Evolutionary conservation across 2,797 vertebrate species (phyloP).

Genomic region (Myotis myotis): DNA sequence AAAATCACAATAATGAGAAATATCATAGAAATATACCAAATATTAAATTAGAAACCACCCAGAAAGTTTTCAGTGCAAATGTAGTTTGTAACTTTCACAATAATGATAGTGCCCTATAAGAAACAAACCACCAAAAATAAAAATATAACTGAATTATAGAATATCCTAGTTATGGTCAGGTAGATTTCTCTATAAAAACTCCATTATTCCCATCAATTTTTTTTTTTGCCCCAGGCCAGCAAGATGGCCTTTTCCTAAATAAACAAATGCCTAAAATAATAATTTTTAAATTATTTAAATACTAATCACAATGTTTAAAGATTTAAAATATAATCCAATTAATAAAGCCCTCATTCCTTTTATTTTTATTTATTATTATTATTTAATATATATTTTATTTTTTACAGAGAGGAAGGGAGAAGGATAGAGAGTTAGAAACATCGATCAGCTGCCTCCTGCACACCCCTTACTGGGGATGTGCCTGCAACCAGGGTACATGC

Average conservation of each 20-base stretch:
- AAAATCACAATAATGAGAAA: neutral
- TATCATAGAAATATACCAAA: neutral
- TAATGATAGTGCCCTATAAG: neutral
- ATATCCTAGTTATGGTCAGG: neutral
- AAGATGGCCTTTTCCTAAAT: neutral
- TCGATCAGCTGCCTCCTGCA: too few species aligned
- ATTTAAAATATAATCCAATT: slow-evolving; percentile 11
- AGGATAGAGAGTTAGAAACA: too few species aligned
- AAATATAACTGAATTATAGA: slow-evolving; percentile 23
- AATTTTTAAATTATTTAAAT: neutral
- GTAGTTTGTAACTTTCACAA: neutral
- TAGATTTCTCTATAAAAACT: slow-evolving; percentile 9
- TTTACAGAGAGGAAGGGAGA: too few species aligned
- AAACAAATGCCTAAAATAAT: neutral
- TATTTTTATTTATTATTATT: too few species aligned
- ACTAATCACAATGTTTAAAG: neutral
- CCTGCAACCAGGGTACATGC: too few species aligned
- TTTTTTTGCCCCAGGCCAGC: neutral
- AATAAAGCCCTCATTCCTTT: neutral
- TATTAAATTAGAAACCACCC: neutral
- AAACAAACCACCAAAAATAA: neutral
- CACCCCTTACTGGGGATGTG: too few species aligned
- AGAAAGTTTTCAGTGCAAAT: neutral
- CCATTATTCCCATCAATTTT: neutral
- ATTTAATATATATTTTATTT: too few species aligned